Evolutionary conservation across 2,113 vertebrate genomes (phyloP).

Genomic region (Numenius arquata): DNA sequence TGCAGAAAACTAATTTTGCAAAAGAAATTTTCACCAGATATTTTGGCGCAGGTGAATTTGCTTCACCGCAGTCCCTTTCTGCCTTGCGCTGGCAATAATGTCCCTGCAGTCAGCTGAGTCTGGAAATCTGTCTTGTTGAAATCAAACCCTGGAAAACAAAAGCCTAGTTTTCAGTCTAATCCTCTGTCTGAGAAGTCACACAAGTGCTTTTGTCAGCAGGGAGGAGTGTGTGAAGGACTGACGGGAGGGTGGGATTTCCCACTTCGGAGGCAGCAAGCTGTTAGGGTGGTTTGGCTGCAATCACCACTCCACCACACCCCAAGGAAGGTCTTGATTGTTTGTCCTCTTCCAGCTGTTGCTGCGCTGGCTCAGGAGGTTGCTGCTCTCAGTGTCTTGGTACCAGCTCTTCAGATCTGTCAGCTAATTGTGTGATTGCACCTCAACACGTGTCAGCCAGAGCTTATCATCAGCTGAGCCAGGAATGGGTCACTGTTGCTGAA

Average conservation of each 20-base stretch:
- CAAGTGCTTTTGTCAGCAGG: constrained; percentile 55
- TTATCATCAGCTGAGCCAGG: background rate
- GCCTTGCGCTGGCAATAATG: background rate
- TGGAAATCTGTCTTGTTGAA: background rate
- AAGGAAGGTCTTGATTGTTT: background rate
- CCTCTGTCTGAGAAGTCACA: background rate
- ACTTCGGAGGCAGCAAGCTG: background rate
- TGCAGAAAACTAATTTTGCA: background rate
- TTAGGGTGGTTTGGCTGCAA: background rate
- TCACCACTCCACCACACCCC: constrained; percentile 4
- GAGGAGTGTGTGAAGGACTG: background rate
- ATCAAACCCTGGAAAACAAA: background rate
- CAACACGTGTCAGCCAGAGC: background rate
- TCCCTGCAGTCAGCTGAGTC: background rate
- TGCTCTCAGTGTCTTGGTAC: background rate
- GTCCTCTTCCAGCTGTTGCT: background rate
- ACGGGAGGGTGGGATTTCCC: constrained; percentile 32
- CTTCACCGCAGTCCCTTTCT: background rate
- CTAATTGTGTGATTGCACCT: background rate
- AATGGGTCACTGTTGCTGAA: background rate
- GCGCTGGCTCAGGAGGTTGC: constrained; percentile 46
- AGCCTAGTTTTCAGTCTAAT: background rate
- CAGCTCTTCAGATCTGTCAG: background rate
- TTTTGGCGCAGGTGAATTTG: background rate
- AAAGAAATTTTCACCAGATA: background rate